Percentiles rank a stretch among this genome's conserved stretches.
These are phyloP conservation scores for Nipponacmea schrenckii DNA, from an alignment of 2,888 invertebrate genomes.

Conservation along the genomic window DNA sequence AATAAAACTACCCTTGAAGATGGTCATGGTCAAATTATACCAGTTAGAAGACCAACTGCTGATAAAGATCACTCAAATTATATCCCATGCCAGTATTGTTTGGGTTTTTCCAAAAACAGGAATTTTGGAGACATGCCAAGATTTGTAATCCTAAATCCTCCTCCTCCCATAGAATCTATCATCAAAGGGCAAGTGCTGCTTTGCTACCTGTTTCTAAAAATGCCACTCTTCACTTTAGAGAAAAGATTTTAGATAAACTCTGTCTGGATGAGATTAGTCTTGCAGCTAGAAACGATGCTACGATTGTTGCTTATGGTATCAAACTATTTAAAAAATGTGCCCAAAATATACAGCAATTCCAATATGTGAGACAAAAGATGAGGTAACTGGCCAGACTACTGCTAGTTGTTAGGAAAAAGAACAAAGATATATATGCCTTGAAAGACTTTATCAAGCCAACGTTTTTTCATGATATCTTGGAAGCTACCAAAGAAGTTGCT, in stretches of 20 bases:
- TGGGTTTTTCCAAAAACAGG: background rate
- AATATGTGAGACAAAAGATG: background rate
- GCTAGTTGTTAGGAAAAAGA: background rate
- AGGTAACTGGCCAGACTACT: background rate
- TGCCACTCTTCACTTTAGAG: background rate
- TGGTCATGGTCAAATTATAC: background rate
- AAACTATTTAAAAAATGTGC: conserved; percentile 7
- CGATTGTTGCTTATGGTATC: background rate
- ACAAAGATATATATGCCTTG: background rate
- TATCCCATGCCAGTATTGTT: background rate
- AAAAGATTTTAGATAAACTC: background rate
- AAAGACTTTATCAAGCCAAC: conserved; percentile 6
- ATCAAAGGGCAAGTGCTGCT: conserved; percentile 8
- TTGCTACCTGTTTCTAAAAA: background rate
- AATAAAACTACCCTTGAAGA: background rate
- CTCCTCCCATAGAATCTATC: background rate
- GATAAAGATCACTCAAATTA: background rate
- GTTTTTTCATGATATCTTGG: background rate
- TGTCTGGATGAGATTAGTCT: background rate
- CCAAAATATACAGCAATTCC: background rate
- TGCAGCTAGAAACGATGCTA: conserved; percentile 1
- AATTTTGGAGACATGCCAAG: background rate
- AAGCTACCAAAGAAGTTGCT: background rate
- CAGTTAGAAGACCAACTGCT: background rate
- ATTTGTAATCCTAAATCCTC: background rate